These are phyloP conservation scores for Astreopora myriophthalma DNA, from an alignment of 64 coral and sea anemone species.

Conservation along the genomic window DNA sequence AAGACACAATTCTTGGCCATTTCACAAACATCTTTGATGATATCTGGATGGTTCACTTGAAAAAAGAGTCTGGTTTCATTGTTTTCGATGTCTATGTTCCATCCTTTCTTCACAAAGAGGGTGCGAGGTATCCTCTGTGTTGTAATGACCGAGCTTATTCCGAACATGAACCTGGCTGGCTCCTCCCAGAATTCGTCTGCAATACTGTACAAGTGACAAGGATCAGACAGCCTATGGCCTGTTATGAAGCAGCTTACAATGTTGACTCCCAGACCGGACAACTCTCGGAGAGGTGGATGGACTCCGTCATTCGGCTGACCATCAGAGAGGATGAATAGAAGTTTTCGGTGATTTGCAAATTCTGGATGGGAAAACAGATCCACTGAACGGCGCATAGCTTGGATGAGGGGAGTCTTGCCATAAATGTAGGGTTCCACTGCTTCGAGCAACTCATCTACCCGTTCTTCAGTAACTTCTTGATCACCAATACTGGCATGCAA, in stretches of 20 bases:
- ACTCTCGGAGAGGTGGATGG: background rate
- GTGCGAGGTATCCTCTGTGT: conserved; percentile 45
- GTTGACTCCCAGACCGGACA: background rate
- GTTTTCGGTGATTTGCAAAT: conserved; percentile 3
- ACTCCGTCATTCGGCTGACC: conserved; percentile 27
- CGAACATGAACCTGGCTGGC: conserved; percentile 31
- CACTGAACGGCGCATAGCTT: background rate
- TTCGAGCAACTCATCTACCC: background rate
- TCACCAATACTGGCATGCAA: conserved; percentile 19
- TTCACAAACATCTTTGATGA: conserved; percentile 9
- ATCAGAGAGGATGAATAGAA: conserved; percentile 58
- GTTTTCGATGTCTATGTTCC: conserved; percentile 47
- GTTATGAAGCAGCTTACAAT: conserved; percentile 55
- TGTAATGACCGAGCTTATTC: conserved; percentile 34
- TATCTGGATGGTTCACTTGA: conserved; percentile 70
- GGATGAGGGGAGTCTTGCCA: background rate
- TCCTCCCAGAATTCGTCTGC: background rate
- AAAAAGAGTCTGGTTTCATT: conserved; percentile 65
- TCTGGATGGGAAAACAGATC: background rate
- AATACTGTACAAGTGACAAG: conserved; percentile 20
- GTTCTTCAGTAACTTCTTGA: conserved; percentile 20
- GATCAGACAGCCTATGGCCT: background rate
- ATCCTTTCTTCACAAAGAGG: conserved; percentile 54
- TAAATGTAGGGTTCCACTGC: conserved; percentile 29
- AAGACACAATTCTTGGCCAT: conserved; percentile 22